Evolutionary conservation across 2,113 vertebrate species (phyloP).

Genomic region (Oostethus manadensis): DNA sequence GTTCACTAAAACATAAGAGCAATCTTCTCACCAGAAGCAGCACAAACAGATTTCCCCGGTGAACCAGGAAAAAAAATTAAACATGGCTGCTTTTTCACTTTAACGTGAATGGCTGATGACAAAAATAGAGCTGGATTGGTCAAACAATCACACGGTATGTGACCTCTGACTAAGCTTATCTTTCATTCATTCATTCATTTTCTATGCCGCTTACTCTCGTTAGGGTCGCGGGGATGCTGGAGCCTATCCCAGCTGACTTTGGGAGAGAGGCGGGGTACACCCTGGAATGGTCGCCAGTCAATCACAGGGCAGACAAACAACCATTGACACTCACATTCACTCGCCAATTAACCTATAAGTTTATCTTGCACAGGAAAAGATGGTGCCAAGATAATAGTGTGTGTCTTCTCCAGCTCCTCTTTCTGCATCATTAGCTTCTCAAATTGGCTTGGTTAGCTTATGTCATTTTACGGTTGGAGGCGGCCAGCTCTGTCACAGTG

Average conservation of each 20-base stretch:
- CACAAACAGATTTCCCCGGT: slow-evolving; percentile 69
- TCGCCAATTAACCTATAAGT: no score
- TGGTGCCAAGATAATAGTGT: slow-evolving; percentile 53
- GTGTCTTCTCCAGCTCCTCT: slow-evolving; percentile 46
- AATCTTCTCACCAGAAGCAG: slow-evolving; percentile 63
- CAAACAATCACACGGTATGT: slow-evolving; percentile 55
- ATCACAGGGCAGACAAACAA: no score
- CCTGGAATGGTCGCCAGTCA: no score
- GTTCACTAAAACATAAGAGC: slow-evolving; percentile 73
- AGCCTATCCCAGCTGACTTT: no score
- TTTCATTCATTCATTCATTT: no score
- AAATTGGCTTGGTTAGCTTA: slow-evolving; percentile 55
- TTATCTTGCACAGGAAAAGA: slow-evolving; percentile 58
- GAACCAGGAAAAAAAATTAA: slow-evolving; percentile 42
- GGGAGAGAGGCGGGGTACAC: no score
- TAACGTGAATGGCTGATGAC: slow-evolving; percentile 49
- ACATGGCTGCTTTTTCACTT: slow-evolving; percentile 41
- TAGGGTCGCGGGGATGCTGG: no score
- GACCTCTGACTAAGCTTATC: slow-evolving; percentile 65
- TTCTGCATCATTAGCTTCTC: slow-evolving; percentile 63
- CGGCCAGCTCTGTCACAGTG: slow-evolving; percentile 22
- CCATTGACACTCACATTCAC: no score
- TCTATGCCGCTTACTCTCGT: no score
- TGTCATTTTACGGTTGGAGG: slow-evolving; percentile 41
- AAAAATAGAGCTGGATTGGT: slow-evolving; percentile 60